phyloP scores from a whole-genome alignment of 2,888 invertebrate genomes.

The Pemphredon lugubris region DNA sequence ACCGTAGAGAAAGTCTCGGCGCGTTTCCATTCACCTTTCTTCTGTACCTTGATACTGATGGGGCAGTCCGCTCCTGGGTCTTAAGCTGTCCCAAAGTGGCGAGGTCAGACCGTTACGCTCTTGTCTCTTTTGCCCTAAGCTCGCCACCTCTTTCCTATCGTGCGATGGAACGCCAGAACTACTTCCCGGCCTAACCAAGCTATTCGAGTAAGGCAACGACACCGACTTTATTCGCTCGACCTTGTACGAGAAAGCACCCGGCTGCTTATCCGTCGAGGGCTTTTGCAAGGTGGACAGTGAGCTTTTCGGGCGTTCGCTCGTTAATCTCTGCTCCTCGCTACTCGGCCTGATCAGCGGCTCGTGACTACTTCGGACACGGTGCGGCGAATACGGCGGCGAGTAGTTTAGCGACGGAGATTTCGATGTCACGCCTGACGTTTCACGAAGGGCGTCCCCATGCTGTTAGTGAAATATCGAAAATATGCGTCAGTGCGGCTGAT shows the following conservation, averaged over 20 bases:
- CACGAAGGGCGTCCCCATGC: constrained; percentile 82
- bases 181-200: constrained; percentile 64
- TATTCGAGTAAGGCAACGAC: constrained; percentile 72
- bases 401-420: constrained; percentile 70
- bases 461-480: constrained; percentile 83
- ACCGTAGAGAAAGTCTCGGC: constrained; percentile 34
- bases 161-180: constrained; percentile 55
- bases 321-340: constrained; percentile 67
- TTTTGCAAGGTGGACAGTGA: constrained; percentile 65
- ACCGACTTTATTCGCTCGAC: constrained; percentile 73
- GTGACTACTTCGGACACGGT: constrained; percentile 67
- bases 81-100: constrained; percentile 76
- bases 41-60: constrained; percentile 80
- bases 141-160: constrained; percentile 66
- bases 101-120: constrained; percentile 71
- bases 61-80: constrained; percentile 74
- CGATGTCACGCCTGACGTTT: constrained; percentile 68
- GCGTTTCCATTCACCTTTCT: constrained; percentile 68
- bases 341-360: constrained; percentile 62
- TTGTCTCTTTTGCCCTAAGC: constrained; percentile 63
- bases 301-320: constrained; percentile 60
- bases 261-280: constrained; percentile 62
- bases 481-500: constrained; percentile 62
- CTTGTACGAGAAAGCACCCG: constrained; percentile 68
- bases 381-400: constrained; percentile 69